These are phyloP conservation scores for Colletes collaris DNA, from an alignment of 2,888 invertebrate genomes.

Conservation along the genomic window DNA sequence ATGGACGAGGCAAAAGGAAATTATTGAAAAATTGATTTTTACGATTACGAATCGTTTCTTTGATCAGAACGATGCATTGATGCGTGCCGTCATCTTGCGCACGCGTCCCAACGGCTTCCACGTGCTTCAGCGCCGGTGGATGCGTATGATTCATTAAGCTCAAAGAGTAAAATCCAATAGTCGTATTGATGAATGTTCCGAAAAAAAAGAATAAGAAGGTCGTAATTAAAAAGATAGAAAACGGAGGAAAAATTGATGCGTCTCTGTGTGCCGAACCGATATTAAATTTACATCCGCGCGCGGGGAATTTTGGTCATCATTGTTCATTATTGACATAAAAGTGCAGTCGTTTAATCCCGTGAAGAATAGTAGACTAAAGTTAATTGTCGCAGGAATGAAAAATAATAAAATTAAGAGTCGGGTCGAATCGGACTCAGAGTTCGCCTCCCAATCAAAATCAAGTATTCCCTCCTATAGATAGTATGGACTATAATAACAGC, in stretches of 20 bases:
- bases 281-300: neutral
- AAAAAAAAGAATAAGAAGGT: conserved; percentile 22
- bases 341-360: too few species aligned
- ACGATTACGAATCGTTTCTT: conserved; percentile 45
- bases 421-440: too few species aligned
- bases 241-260: conserved; percentile 15
- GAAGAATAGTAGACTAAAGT: too few species aligned
- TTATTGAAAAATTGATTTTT: conserved; percentile 65
- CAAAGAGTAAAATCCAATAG: conserved; percentile 66
- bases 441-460: too few species aligned
- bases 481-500: too few species aligned
- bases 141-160: conserved; percentile 55
- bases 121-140: conserved; percentile 18
- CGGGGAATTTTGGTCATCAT: too few species aligned
- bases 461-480: too few species aligned
- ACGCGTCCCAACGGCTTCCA: neutral
- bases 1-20: conserved; percentile 43
- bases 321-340: too few species aligned
- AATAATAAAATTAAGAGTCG: too few species aligned
- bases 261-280: neutral
- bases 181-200: conserved; percentile 50
- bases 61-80: conserved; percentile 50
- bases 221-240: conserved; percentile 47
- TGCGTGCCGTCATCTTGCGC: conserved; percentile 30
- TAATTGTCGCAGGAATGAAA: too few species aligned